phyloP scores from a whole-genome alignment of 2,797 vertebrate species.

The Scomberomorus guttatus region DNA sequence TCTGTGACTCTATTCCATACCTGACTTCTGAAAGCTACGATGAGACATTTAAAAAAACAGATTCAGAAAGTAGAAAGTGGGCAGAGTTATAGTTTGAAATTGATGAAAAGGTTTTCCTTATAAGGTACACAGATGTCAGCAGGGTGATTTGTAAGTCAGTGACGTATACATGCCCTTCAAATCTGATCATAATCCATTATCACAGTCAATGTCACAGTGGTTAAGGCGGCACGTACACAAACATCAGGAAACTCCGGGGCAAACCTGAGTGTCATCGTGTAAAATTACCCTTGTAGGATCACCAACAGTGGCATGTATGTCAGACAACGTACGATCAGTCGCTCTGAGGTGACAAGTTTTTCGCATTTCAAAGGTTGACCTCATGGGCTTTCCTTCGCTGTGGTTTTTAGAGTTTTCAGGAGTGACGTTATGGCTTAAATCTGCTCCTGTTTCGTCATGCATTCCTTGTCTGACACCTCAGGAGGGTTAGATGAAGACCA shows the following conservation, averaged over 20 bases:
- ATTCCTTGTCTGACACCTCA: slow-evolving; percentile 55
- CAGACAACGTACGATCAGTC: background rate
- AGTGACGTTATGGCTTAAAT: slow-evolving; percentile 46
- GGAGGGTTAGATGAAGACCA: slow-evolving; percentile 17
- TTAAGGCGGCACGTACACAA: slow-evolving; percentile 46
- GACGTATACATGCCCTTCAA: background rate
- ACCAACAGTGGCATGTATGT: background rate
- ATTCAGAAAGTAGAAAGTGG: background rate
- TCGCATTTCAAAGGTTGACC: slow-evolving; percentile 23
- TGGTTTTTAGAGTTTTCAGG: slow-evolving; percentile 7
- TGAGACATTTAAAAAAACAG: background rate
- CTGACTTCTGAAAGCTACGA: too few species aligned
- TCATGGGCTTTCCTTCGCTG: slow-evolving; percentile 26
- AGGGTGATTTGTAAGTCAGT: background rate
- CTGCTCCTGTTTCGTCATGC: slow-evolving; percentile 33
- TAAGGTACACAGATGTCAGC: background rate
- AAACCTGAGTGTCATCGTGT: slow-evolving; percentile 31
- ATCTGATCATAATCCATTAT: background rate
- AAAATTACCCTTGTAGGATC: slow-evolving; percentile 42
- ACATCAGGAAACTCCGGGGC: slow-evolving; percentile 22
- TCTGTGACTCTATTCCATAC: too few species aligned
- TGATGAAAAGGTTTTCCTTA: background rate
- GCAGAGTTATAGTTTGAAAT: background rate
- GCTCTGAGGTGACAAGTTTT: slow-evolving; percentile 30
- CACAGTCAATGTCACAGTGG: slow-evolving; percentile 32